phyloP scores from a whole-genome alignment of 1,140 invertebrate genomes.

The Helicoverpa armigera region DNA sequence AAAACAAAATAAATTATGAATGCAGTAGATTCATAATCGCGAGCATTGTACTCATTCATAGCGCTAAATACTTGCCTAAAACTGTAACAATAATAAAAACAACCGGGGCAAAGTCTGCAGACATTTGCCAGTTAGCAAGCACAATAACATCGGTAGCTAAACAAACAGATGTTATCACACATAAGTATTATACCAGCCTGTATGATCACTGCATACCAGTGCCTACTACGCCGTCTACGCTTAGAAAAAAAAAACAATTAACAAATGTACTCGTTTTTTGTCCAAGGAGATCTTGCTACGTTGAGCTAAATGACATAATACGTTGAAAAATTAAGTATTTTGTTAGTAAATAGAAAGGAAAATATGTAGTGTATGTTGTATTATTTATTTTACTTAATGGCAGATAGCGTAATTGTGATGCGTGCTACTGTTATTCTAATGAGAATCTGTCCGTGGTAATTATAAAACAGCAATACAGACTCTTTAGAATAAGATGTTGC shows the following conservation, averaged over 20 bases:
- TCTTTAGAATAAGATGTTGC: too few relatives aligned
- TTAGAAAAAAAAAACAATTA: constrained; percentile 12
- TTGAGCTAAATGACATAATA: neutral
- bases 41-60: neutral
- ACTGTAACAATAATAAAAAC: neutral
- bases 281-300: constrained; percentile 19
- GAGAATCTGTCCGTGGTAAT: neutral
- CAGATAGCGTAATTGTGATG: neutral
- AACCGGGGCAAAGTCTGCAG: constrained; percentile 16
- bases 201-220: constrained; percentile 25
- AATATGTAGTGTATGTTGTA: neutral
- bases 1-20: too few relatives aligned
- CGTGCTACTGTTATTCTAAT: constrained; percentile 17
- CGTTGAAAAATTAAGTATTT: neutral
- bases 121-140: neutral
- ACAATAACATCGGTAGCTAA: constrained; percentile 16
- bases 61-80: constrained; percentile 3
- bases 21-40: neutral
- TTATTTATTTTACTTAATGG: neutral
- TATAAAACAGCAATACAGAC: neutral
- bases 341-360: neutral
- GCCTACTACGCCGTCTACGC: constrained; percentile 1
- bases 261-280: neutral
- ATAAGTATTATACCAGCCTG: constrained; percentile 5
- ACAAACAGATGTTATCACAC: constrained; percentile 32